Conservation (phyloP, 1,140 invertebrate species). For the Tetramorium parvispinum region DNA sequence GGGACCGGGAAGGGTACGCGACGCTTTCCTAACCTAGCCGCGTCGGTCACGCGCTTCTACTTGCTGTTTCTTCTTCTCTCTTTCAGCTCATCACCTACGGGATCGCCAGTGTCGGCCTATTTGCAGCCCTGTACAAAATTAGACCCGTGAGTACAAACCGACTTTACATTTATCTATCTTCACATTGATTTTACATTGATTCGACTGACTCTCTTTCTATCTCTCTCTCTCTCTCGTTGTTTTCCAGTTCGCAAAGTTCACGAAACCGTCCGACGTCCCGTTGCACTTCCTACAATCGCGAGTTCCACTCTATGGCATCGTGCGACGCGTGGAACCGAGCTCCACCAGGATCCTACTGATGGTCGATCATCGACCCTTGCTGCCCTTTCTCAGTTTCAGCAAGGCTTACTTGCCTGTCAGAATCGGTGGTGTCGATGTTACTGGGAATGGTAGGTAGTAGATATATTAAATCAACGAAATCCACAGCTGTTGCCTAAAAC, state of each 20-base stretch:
- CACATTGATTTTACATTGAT: neutral
- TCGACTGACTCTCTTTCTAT: neutral
- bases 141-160: conserved; percentile 84
- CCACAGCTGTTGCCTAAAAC: conserved; percentile 1
- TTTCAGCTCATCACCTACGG: conserved; percentile 86
- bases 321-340: conserved; percentile 84
- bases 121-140: conserved; percentile 84
- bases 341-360: conserved; percentile 81
- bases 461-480: conserved; percentile 2
- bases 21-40: conserved; percentile 52
- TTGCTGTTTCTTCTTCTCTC: neutral
- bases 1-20: conserved; percentile 82
- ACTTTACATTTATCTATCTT: neutral
- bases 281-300: conserved; percentile 83
- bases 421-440: conserved; percentile 85
- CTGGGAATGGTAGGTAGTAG: conserved; percentile 79
- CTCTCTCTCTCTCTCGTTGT: conserved; percentile 21
- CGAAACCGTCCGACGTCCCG: conserved; percentile 84
- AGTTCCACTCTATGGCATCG: conserved; percentile 82
- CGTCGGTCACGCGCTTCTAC: neutral
- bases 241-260: conserved; percentile 85
- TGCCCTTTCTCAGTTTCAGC: conserved; percentile 80
- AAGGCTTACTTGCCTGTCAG: conserved; percentile 85
- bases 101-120: conserved; percentile 84
- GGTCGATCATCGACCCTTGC: conserved; percentile 85